Evolutionary conservation across 2,113 vertebrate species (phyloP).

Genomic region (Albula glossodonta): DNA sequence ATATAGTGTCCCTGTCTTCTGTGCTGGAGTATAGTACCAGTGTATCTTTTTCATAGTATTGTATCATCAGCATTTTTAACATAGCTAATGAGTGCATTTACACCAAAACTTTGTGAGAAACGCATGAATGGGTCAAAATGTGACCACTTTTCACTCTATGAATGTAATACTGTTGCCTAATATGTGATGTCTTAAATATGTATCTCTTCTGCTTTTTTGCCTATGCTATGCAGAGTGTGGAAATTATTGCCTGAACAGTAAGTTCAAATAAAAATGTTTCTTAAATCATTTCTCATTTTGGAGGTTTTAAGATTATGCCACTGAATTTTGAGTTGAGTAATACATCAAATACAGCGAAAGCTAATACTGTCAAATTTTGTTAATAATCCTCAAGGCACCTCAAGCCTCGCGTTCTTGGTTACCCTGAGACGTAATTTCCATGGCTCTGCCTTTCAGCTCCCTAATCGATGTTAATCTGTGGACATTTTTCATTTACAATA

Average conservation of each 20-base stretch:
- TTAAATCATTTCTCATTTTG: neutral
- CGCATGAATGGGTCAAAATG: neutral
- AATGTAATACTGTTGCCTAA: neutral
- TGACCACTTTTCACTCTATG: neutral
- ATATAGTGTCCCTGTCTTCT: no score
- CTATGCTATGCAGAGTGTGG: slow-evolving; percentile 87
- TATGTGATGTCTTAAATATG: slow-evolving; percentile 18
- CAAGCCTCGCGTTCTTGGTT: no score
- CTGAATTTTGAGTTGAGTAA: neutral
- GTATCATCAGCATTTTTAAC: neutral
- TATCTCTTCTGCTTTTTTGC: slow-evolving; percentile 72
- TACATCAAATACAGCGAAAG: neutral
- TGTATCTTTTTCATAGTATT: no score
- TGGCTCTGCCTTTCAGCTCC: no score
- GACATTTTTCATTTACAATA: neutral
- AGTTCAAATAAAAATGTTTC: slow-evolving; percentile 58
- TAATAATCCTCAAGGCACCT: neutral
- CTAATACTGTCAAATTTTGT: neutral
- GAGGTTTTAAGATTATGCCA: neutral
- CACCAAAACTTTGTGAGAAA: neutral
- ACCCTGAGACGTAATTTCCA: no score
- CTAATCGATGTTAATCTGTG: neutral
- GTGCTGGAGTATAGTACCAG: no score
- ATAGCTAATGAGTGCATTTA: neutral
- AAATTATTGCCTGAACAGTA: slow-evolving; percentile 96